phyloP scores from a whole-genome alignment of 2,888 invertebrate genomes.

The Hypselothyrea guttata region DNA sequence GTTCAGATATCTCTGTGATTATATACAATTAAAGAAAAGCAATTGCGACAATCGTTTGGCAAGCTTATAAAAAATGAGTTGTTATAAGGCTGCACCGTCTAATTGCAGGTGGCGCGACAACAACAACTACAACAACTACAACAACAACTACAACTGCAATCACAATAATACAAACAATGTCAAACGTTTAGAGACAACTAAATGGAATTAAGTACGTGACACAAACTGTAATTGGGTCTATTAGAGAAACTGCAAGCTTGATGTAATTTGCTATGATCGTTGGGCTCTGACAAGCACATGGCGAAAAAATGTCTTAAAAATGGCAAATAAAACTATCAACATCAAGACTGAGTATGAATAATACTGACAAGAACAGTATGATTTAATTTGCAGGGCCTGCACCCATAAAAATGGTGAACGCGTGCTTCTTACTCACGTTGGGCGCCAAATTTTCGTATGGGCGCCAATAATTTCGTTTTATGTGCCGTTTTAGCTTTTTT shows the following conservation, averaged over 20 bases:
- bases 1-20: conserved; percentile 62
- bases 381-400: no score
- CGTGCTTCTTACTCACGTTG: no score
- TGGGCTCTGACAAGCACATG: neutral
- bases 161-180: conserved; percentile 28
- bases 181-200: conserved; percentile 68
- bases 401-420: no score
- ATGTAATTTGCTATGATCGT: conserved; percentile 34
- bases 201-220: conserved; percentile 77
- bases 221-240: conserved; percentile 73
- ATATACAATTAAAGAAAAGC: conserved; percentile 67
- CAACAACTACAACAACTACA: conserved; percentile 16
- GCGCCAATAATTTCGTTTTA: no score
- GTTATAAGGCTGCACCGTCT: conserved; percentile 66
- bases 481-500: no score
- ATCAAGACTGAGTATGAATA: no score
- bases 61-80: conserved; percentile 63
- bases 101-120: conserved; percentile 62
- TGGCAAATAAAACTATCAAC: neutral
- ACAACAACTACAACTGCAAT: conserved; percentile 19
- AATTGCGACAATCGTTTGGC: conserved; percentile 18
- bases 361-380: no score
- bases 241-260: conserved; percentile 48
- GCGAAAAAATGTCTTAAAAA: neutral
- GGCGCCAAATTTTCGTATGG: no score